Conservation (phyloP, 2,113 vertebrate species). For the Syngnathoides biaculeatus region DNA sequence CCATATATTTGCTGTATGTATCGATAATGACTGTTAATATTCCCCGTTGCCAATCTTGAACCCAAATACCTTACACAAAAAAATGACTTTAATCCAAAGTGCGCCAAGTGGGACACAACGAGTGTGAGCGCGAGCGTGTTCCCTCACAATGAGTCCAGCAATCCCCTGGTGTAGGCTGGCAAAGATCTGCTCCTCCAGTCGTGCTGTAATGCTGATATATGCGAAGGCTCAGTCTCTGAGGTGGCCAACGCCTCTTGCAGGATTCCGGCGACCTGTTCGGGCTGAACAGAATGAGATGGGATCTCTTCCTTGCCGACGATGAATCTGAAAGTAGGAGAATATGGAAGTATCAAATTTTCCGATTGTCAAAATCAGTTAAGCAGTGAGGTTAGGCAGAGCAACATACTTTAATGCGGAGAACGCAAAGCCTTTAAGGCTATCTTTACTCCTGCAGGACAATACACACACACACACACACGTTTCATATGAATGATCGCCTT, state of each 20-base stretch:
- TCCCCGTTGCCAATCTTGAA: background rate
- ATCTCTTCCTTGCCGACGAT: slow-evolving; percentile 97
- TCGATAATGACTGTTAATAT: too few species aligned
- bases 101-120: background rate
- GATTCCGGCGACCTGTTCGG: slow-evolving; percentile 70
- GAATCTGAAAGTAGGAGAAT: slow-evolving; percentile 74
- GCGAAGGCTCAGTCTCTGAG: slow-evolving; percentile 51
- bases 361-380: background rate
- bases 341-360: background rate
- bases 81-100: background rate
- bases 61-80: background rate
- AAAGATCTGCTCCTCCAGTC: slow-evolving; percentile 67
- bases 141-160: slow-evolving; percentile 88
- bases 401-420: slow-evolving; percentile 97
- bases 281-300: slow-evolving; percentile 78
- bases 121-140: background rate
- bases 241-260: slow-evolving; percentile 60
- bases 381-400: background rate
- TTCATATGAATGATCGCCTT: background rate
- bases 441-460: slow-evolving; percentile 81
- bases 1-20: too few species aligned
- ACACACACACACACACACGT: slow-evolving; percentile 36
- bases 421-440: slow-evolving; percentile 94
- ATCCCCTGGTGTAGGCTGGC: slow-evolving; percentile 72
- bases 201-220: slow-evolving; percentile 27